Conservation (phyloP, 2,888 invertebrate species). For the Micoletzkya japonica region DNA sequence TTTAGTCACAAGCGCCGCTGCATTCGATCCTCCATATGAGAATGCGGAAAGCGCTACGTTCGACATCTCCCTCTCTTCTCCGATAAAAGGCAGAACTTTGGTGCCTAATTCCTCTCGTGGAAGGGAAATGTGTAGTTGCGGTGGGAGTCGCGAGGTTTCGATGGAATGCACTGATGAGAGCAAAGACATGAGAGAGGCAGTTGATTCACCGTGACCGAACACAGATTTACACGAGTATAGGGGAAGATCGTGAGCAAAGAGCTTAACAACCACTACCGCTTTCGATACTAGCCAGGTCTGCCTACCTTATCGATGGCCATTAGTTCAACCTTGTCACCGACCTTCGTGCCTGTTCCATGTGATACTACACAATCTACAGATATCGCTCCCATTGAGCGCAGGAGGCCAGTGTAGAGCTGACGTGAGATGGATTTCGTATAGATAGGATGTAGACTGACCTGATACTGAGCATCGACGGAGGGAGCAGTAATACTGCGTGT, state of each 20-base stretch:
- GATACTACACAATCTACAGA: constrained; percentile 54
- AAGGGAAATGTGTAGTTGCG: constrained; percentile 44
- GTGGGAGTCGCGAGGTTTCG: constrained; percentile 38
- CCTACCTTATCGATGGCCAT: constrained; percentile 39
- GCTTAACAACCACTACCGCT: constrained; percentile 19
- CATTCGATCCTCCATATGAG: constrained; percentile 47
- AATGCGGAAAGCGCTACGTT: constrained; percentile 42
- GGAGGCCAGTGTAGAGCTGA: constrained; percentile 20
- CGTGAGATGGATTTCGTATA: not conserved
- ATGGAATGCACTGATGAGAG: constrained; percentile 40
- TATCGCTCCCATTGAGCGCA: too few relatives aligned
- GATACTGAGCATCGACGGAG: constrained; percentile 9
- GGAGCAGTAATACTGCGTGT: constrained; percentile 17
- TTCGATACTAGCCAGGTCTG: constrained; percentile 8
- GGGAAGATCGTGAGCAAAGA: constrained; percentile 28
- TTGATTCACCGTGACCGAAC: constrained; percentile 44
- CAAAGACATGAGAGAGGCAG: constrained; percentile 43
- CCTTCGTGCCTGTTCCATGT: constrained; percentile 59
- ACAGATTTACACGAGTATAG: constrained; percentile 29
- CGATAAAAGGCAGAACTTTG: constrained; percentile 10
- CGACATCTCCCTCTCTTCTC: constrained; percentile 40
- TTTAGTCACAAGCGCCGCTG: constrained; percentile 38
- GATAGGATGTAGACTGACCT: not conserved
- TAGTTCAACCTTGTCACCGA: constrained; percentile 55
- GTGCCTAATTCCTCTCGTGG: constrained; percentile 35